Evolutionary conservation across 2,113 vertebrate species (phyloP).

Genomic region (Tyto alba): DNA sequence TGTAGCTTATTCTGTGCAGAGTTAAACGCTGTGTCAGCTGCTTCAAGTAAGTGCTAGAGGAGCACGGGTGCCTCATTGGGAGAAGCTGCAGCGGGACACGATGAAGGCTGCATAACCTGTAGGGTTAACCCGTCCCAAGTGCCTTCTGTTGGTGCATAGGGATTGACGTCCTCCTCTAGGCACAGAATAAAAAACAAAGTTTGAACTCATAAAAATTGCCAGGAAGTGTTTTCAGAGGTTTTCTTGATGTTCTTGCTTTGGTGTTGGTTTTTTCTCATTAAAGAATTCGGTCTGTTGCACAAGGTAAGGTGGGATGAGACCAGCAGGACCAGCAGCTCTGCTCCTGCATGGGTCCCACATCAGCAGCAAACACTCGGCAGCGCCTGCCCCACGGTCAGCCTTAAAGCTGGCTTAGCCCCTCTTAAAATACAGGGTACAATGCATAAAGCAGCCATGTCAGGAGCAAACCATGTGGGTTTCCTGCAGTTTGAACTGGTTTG

Average conservation of each 20-base stretch:
- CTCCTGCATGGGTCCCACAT: fast-evolving
- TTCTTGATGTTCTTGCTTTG: background rate
- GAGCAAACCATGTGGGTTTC: background rate
- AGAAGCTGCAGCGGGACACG: background rate
- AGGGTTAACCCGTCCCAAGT: background rate
- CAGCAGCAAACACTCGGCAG: background rate
- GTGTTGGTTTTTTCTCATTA: too few species aligned
- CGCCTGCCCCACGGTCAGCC: background rate
- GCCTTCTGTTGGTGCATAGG: background rate
- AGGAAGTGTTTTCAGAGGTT: background rate
- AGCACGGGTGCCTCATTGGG: fast-evolving
- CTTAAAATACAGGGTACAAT: background rate
- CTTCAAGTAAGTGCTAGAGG: background rate
- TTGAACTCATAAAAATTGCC: background rate
- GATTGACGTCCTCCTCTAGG: background rate
- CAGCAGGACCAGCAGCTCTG: background rate
- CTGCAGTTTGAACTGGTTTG: background rate
- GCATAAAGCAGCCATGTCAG: fast-evolving
- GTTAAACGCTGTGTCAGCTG: background rate
- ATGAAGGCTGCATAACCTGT: background rate
- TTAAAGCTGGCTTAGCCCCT: too few species aligned
- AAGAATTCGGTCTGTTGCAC: background rate
- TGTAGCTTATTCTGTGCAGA: background rate
- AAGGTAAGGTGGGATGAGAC: background rate
- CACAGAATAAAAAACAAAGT: background rate